These are phyloP conservation scores for Phyllostomus hastatus DNA, from an alignment of 2,113 vertebrate species.

Conservation along the genomic window DNA sequence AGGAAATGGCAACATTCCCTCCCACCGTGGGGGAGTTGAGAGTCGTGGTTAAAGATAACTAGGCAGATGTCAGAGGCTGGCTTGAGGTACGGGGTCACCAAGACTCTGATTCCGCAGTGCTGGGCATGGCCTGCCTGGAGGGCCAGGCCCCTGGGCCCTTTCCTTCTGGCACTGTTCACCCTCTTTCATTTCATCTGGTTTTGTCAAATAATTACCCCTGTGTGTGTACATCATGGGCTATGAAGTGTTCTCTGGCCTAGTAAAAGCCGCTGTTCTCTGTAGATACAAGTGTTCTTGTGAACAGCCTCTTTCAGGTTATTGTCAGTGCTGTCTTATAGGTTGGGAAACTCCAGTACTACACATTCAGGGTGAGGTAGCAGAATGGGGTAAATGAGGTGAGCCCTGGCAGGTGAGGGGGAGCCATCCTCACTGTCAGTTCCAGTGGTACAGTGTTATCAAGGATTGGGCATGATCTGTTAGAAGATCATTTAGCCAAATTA, in stretches of 20 bases:
- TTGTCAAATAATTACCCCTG: neutral
- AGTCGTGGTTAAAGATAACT: neutral
- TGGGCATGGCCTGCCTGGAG: neutral
- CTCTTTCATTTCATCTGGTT: neutral
- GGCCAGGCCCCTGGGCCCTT: neutral
- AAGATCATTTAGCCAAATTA: neutral
- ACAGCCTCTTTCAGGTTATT: neutral
- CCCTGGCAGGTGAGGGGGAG: fast-evolving
- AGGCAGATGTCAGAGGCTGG: neutral
- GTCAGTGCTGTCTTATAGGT: neutral
- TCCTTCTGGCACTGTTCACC: neutral
- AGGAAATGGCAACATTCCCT: neutral
- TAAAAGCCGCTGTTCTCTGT: neutral
- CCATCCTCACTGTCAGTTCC: neutral
- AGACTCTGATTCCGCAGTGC: neutral
- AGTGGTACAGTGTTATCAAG: neutral
- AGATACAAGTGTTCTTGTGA: neutral
- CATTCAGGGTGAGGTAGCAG: neutral
- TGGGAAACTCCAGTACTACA: neutral
- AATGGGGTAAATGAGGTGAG: neutral
- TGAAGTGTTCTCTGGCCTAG: neutral
- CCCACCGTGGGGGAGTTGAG: no score
- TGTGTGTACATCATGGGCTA: neutral
- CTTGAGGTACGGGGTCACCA: neutral
- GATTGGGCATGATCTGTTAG: neutral